A percentile compares a stretch with the other conserved stretches of the same genome.
Conservation (phyloP, 1,140 invertebrate species). For the Ceratina japonica region DNA sequence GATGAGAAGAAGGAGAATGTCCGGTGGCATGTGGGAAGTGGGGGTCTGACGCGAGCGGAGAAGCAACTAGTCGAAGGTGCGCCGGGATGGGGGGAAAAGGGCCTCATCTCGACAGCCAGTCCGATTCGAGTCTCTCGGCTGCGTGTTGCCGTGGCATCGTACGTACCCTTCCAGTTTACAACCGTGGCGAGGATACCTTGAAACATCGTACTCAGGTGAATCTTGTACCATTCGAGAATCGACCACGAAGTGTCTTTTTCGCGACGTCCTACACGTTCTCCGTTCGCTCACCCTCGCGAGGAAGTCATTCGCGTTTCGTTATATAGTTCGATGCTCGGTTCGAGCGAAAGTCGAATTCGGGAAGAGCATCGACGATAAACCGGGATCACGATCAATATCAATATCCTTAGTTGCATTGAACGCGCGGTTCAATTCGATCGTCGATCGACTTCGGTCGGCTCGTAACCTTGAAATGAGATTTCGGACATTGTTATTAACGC, state of each 20-base stretch:
- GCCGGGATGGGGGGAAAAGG: constrained; percentile 47
- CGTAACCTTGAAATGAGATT: constrained; percentile 12
- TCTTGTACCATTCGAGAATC: constrained; percentile 19
- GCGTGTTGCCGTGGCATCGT: constrained; percentile 51
- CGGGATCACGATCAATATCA: too few relatives aligned
- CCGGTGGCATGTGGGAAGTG: constrained; percentile 59
- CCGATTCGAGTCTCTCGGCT: constrained; percentile 56
- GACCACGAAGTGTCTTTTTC: constrained; percentile 8
- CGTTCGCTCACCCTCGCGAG: not conserved
- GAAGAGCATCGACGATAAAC: too few relatives aligned
- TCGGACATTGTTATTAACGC: not conserved
- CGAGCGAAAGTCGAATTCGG: not conserved
- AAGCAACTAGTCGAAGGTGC: constrained; percentile 54
- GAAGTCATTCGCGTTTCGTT: not conserved
- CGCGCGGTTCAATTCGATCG: not conserved
- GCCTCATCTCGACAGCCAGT: constrained; percentile 65
- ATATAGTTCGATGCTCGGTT: not conserved
- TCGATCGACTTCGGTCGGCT: not conserved
- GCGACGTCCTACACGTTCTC: not conserved
- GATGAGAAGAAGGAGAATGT: constrained; percentile 46
- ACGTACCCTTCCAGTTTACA: constrained; percentile 46
- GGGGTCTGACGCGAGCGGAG: constrained; percentile 47
- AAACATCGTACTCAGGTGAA: constrained; percentile 6
- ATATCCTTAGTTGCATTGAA: too few relatives aligned
- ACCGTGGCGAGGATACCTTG: constrained; percentile 25